Base-by-base conservation (phyloP, 2,888 invertebrate genomes). In the Dorcus parallelipipedus region DNA sequence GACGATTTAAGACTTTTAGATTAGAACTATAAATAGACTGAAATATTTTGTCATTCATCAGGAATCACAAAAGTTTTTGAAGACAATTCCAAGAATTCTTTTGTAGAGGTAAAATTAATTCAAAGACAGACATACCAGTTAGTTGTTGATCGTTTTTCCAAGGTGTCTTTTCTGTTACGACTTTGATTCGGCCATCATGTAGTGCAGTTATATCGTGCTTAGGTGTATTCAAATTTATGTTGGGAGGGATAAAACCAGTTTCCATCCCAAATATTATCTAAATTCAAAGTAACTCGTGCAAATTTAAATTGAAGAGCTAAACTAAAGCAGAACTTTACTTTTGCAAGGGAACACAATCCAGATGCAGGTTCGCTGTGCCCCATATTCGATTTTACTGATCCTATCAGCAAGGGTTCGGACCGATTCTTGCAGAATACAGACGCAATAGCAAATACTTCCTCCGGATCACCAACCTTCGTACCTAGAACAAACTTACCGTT, bases 331-430 rank as follows among this genome's bases (percentile, higher is more conserved):
- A 41, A 41, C 26, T 26, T 10, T 43, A 86, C 89, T 82, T 95
- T 95, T 0, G 89, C 86, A 59, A 95, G 75, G 0, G 93, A 90
- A 67, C 92, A 91, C 2, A 95, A 80, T 7, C 94, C 91, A 5
- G 92, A 91, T 2, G 87, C 86, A 0, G 95, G 90, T 73, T 97
- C 97, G 0, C 92, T 85, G 77, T 97, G 97, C 0, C 97, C 97
- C 75, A 96, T 83, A 77, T 96, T 97, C 0, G 95, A 95, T 75
- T 97, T 97, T 39, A 95, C 87, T 0, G 96, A 94, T 1, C 97
- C 97, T 59, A 97, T 90, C 51, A 85, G 79, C 0, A 96, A 82
- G 0, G 95, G 90, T 0, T 84, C 86, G 7, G 82, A 85, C 10
- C 95, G 83, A 20, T 85, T 86, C 3, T 84, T 82, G 71, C 91